Base-by-base conservation (phyloP, 1,140 invertebrate genomes). In the Pogonomyrmex californicus region DNA sequence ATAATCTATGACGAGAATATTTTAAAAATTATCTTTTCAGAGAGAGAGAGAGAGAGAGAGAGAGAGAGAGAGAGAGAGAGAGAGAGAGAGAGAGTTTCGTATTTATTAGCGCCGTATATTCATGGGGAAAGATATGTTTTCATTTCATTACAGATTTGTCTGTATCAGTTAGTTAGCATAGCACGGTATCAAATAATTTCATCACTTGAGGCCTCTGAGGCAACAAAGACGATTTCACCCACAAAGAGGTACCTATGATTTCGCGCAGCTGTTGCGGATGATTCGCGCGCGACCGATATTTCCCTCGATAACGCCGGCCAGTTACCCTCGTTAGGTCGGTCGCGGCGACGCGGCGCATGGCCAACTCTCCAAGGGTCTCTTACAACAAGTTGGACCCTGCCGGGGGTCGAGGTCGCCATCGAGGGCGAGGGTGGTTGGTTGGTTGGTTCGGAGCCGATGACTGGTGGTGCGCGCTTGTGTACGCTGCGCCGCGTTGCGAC, bases 351-450 rank as follows among this genome's bases (percentile, higher is more conserved):
- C 56, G 77, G 54, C 83, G 87, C 54, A 60, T 58, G 66, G 65
- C 85, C 60, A 87, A 73, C 30, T 87, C 79, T 73, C 73, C 56
- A 62, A 81, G 56, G 76, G 68, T 78, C 86, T 73, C 41, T 87
- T 87, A 73, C 78, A 87, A 70, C 85, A 79, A 81, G 85, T 81
- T 56, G 87, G 51, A 70, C 41, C 23, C 62, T 54, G 36, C 44
- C 10, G 49, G 86, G 77, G 87, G 77, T 87, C 79, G 79, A 83
- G 79, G 79, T 83, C 79, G 79, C 56, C 54, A 30, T 83, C 79
- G 79, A 86, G 79, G 79, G 79, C 33, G 76, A 79, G 68, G 79
- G 54, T 54, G 82, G 60, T 85, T 56, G 68, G 30, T 56, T 62
- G 58, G 60, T 62, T 17, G 47, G 56, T 54, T 17, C 47, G n/a